phyloP scores from a whole-genome alignment of 2,888 invertebrate species.

The Cataglyphis cursor region DNA sequence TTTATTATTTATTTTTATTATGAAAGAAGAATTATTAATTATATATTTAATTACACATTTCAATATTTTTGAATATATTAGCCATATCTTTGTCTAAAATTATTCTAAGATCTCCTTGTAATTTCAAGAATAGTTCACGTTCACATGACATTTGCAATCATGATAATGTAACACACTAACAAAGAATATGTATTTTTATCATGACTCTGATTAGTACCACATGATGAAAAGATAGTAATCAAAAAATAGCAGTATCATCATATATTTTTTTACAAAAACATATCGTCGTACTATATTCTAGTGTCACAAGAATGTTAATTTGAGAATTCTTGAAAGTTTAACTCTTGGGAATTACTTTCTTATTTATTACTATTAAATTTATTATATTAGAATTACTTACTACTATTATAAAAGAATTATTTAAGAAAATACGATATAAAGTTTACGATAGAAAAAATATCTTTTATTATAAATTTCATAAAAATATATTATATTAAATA shows the following conservation, averaged over 20 bases:
- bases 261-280: neutral
- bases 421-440: neutral
- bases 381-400: too few relatives aligned
- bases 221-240: neutral
- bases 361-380: too few relatives aligned
- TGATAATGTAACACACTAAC: neutral
- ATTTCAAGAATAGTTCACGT: slow-evolving; percentile 37
- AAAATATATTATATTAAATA: slow-evolving; percentile 3
- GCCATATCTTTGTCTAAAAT: neutral
- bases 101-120: neutral
- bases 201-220: slow-evolving; percentile 15
- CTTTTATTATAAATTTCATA: neutral
- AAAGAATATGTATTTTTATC: neutral
- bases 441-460: neutral
- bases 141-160: slow-evolving; percentile 46
- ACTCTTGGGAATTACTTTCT: neutral
- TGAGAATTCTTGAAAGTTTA: neutral
- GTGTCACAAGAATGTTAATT: neutral
- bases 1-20: neutral
- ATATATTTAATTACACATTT: neutral
- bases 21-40: neutral
- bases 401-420: neutral
- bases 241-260: neutral
- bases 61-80: neutral
- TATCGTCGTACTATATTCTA: neutral